A percentile compares a stretch with the other conserved stretches of the same genome.
These are phyloP conservation scores for Hassar affinis DNA, from an alignment of 2,113 vertebrate genomes.

Conservation along the genomic window DNA sequence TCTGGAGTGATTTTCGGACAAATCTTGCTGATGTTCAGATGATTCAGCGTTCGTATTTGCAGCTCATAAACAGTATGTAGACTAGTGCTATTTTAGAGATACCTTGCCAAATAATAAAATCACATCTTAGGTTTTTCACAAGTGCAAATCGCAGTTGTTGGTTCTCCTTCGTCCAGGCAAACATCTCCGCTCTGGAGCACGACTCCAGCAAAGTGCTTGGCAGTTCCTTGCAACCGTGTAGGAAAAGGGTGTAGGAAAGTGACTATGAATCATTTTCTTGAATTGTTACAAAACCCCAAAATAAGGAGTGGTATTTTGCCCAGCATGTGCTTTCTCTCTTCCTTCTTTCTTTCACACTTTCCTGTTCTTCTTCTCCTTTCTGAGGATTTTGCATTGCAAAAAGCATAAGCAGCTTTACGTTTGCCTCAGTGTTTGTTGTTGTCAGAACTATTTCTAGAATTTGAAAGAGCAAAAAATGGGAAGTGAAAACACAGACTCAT, in stretches of 20 bases:
- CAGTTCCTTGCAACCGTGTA: background rate
- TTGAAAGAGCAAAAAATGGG: background rate
- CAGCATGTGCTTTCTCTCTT: background rate
- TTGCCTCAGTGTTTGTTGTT: background rate
- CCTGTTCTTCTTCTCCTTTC: background rate
- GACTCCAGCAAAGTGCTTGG: background rate
- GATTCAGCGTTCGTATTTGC: background rate
- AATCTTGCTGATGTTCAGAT: background rate
- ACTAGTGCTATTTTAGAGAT: background rate
- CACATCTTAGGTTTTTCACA: background rate
- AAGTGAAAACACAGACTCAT: constrained; percentile 3
- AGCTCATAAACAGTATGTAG: background rate
- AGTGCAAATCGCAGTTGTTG: background rate
- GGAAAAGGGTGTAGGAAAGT: background rate
- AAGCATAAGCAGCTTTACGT: background rate
- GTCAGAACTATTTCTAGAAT: background rate
- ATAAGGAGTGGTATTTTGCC: background rate
- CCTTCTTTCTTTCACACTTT: background rate
- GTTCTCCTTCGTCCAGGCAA: background rate
- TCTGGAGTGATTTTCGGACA: background rate
- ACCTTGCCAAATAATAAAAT: background rate
- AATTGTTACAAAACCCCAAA: background rate
- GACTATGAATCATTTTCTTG: background rate
- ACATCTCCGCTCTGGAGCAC: background rate
- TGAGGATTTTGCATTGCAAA: background rate